Evolutionary conservation across 1,140 invertebrate genomes (phyloP), one percentile per base, ranked within the genome.

Genomic region (Drosophila leontia): DNA sequence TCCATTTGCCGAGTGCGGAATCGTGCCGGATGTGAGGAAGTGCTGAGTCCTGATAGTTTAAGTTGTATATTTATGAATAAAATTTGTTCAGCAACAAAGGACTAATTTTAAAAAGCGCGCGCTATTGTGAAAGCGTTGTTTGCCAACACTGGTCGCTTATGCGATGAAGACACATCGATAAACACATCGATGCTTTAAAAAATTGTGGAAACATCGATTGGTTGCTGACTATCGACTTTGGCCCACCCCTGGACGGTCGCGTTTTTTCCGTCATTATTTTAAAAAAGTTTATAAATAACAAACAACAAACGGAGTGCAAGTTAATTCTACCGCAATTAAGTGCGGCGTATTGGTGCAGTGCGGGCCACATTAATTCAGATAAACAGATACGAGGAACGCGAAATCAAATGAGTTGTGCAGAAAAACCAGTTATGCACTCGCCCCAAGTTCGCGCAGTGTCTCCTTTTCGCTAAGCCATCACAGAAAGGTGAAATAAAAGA

Each of bases 401-500:
- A 44, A 44, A 64, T 37, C 53, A 62, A 44, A 13, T 19, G 15
- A 35, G 57, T 35, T 64, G 56, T 64, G 62, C 62, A 69, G 67
- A 56, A 83, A 80, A 83, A 82, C 80, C 80, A 83, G 80, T 83
- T 82, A 82, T 82, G 79, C 67, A 82, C 72, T 63, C 67, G 58
- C 37, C 53, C 61, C 61, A 47, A 81, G 60, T 82, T 42, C 61
- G 61, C 65, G 48, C 55, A 61, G 72, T 82, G 75, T 77, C 82
- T 82, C 75, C 75, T 79, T 82, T 82, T 83, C 61, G 59, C 59
- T 64, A 51, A 74, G 80, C 75, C 61, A 75, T 19, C 41, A 4
- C 50, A 82, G 34, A 39, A 51, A 51, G 34, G 15, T 37, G 55
- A 50, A 78, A 32, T 48, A 45, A 67, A 29, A 34, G 19, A 19